Base-by-base conservation (phyloP, 2,888 invertebrate species). In the Tenthredo amoena region DNA sequence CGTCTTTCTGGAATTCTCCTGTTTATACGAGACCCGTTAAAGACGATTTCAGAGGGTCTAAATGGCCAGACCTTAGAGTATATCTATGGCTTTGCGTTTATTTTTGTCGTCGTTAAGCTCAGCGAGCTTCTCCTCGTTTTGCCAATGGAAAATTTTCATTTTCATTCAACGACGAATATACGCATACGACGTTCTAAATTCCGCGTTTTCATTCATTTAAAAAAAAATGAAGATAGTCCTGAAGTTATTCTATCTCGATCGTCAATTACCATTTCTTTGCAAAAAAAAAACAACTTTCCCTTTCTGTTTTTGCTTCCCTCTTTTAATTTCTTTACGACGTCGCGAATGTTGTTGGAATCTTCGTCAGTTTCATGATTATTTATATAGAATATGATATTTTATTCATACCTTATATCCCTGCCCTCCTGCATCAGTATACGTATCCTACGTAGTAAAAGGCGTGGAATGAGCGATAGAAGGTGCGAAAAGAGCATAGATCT, bases 311-410 rank as follows among this genome's bases (percentile, higher is more conserved):
- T 47, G 0, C 47, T 47, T 47, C 15, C 26, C 2, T 31, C 21
- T 15, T 0, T 12, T 7, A 65, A 65, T 65, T 10, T 65, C 9
- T 71, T 34, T 0, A 71, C n/a, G 71, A 5, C 6, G 7, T 37
- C n/a, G 71, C 37, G 0, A 71, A 10, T 71, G 40, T 6, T 37
- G 37, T 37, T 0, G 7, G 18, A 37, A 43, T 43, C 74, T 12
- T 74, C n/a, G 43, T 21, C 1, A 26, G 21, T 43, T 18, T 43
- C 43, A 74, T 74, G 74, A 43, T 74, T 43, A 74, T 74, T 74
- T 43, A 43, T 74, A 43, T 10, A 43, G 21, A 21, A 40, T 43
- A 34, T 1, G 10, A 74, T 74, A 43, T 74, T 74, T 74, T 74
- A 74, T 74, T 74, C 74, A 74, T 74, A 15, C 21, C 43, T 43